These are phyloP conservation scores for Mormyrus proboscirostris DNA, from an alignment of 2,797 vertebrate genomes.

Conservation along the genomic window DNA sequence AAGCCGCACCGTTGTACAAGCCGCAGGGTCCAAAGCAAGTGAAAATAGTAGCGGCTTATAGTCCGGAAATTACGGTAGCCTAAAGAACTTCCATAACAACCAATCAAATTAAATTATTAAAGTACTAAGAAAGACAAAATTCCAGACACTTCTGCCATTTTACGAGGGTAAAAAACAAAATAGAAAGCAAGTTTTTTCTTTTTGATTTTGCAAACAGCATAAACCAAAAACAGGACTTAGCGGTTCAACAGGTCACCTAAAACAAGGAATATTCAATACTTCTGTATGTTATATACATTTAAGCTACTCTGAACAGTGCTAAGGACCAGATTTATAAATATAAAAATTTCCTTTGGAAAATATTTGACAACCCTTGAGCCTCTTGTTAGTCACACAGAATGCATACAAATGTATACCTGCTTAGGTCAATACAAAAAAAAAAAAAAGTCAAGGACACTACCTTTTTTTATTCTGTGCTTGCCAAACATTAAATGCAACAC, in stretches of 20 bases:
- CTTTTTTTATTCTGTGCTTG: not conserved
- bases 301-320: not conserved
- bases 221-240: not conserved
- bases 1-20: too few species aligned
- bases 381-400: not conserved
- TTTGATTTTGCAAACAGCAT: not conserved
- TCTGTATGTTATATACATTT: not conserved
- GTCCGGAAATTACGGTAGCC: too few species aligned
- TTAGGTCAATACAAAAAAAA: not conserved
- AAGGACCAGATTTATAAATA: not conserved
- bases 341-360: not conserved
- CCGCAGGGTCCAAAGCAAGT: too few species aligned
- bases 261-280: not conserved
- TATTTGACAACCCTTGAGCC: not conserved
- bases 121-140: not conserved
- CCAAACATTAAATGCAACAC: not conserved
- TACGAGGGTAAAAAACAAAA: not conserved
- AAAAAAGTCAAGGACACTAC: not conserved
- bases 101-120: not conserved
- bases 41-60: too few species aligned
- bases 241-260: not conserved
- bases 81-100: not conserved
- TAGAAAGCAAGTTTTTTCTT: not conserved
- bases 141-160: not conserved
- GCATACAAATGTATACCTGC: not conserved